Percentiles rank a stretch among this genome's conserved stretches.
Conservation (phyloP, 1,140 invertebrate genomes). For the Euglossa dilemma region DNA sequence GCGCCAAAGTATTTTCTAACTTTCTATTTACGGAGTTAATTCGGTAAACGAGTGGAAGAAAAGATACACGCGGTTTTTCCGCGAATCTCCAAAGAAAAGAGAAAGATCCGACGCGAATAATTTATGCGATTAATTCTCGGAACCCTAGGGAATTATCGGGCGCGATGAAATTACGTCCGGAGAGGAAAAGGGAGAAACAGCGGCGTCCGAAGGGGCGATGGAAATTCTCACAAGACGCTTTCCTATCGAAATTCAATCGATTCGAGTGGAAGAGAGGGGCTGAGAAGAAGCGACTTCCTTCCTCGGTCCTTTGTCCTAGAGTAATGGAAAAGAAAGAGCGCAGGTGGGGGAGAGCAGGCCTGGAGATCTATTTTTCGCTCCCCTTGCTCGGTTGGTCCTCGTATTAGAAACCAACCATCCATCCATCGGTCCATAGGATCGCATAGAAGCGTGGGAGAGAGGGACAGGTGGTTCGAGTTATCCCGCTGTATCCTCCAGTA, state of each 20-base stretch:
- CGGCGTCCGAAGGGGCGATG: too few relatives aligned
- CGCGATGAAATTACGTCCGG: background rate
- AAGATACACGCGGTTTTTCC: too few relatives aligned
- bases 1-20: too few relatives aligned
- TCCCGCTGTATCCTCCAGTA: conserved; percentile 62
- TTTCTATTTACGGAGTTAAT: too few relatives aligned
- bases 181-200: too few relatives aligned
- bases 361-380: conserved; percentile 67
- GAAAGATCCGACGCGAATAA: too few relatives aligned
- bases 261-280: background rate
- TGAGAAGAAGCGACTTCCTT: conserved; percentile 56
- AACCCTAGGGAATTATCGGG: too few relatives aligned
- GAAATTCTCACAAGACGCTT: too few relatives aligned
- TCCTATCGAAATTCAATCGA: too few relatives aligned
- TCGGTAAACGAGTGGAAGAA: too few relatives aligned
- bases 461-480: conserved; percentile 75
- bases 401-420: conserved; percentile 57
- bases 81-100: too few relatives aligned
- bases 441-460: conserved; percentile 76
- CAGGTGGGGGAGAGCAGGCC: conserved; percentile 52
- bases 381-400: conserved; percentile 28
- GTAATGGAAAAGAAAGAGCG: conserved; percentile 66
- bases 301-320: conserved; percentile 62
- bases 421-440: conserved; percentile 56
- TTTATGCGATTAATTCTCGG: too few relatives aligned